Conservation (phyloP, 2,113 vertebrate species). For the Circaetus gallicus region DNA sequence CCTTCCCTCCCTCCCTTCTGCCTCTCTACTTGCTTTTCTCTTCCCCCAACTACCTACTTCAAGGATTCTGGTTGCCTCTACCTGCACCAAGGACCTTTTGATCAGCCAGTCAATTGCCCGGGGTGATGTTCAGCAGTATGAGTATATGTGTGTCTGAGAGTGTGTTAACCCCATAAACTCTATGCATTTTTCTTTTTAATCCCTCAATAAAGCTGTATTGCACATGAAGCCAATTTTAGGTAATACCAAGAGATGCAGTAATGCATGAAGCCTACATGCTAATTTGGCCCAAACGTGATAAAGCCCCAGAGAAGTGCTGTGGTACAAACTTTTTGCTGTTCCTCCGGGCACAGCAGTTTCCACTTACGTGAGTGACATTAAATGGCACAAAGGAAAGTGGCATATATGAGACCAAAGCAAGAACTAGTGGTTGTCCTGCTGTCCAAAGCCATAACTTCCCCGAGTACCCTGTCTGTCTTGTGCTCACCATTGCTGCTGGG, state of each 20-base stretch:
- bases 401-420: not conserved
- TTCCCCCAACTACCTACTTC: not conserved
- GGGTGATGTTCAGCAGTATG: not conserved
- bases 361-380: not conserved
- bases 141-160: not conserved
- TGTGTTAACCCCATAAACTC: not conserved
- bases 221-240: not conserved
- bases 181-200: not conserved
- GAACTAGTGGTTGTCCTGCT: not conserved
- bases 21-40: too few relatives aligned
- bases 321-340: not conserved
- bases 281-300: not conserved
- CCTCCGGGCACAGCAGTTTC: not conserved
- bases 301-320: not conserved
- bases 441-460: not conserved
- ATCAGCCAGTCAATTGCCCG: not conserved
- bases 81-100: not conserved
- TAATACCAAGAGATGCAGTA: not conserved
- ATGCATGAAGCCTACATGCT: not conserved
- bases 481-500: constrained; percentile 39
- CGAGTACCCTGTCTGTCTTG: not conserved
- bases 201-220: not conserved
- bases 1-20: not conserved
- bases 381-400: not conserved
- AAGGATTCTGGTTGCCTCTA: not conserved